Evolutionary conservation across 2,888 invertebrate genomes (phyloP), one percentile per base, ranked within the genome.

Genomic region (Sacculina carcini): DNA sequence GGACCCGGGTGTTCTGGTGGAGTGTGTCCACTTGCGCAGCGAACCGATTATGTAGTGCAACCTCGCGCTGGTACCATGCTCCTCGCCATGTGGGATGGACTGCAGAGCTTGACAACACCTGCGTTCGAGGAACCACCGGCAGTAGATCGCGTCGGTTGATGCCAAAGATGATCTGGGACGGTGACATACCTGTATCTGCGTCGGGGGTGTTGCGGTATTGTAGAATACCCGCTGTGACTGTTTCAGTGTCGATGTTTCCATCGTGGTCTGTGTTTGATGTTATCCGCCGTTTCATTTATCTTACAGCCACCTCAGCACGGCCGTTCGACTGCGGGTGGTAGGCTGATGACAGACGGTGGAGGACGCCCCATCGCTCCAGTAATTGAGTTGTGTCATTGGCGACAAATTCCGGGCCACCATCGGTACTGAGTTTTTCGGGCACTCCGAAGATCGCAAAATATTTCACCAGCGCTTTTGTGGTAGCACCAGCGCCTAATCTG

Each of bases 301-400:
- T 49, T 31, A 49, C 40, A 10, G 28, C 40, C 6, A 52, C 51
- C 29, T 48, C 51, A 7, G 36, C 48, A 28, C 38, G 0, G 29
- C 51, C 51, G 38, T 51, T 47, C 31, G 51, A 51, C n/a, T 32
- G 42, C 21, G 49, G 32, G 26, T 52, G 52, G 24, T 52, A 40
- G 14, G 39, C 48, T n/a, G 48, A 39, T 38, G 28, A 39, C 12
- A 31, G 12, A 32, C 29, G 38, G 26, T 48, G 51, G 14, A 10
- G 10, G 14, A 48, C 51, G 29, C 38, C 51, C 36, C 48, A 51
- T 19, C 39, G 29, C 16, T 48, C 23, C 28, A 47, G 48, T 10
- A 48, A 39, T 16, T 32, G 12, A 9, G 23, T 48, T 16, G 39
- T 48, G 23, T 48, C 39, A 38, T 51, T 48, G 31, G 38, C 39